Base-by-base conservation (phyloP, 2,797 vertebrate species). In the Danio albolineatus region DNA sequence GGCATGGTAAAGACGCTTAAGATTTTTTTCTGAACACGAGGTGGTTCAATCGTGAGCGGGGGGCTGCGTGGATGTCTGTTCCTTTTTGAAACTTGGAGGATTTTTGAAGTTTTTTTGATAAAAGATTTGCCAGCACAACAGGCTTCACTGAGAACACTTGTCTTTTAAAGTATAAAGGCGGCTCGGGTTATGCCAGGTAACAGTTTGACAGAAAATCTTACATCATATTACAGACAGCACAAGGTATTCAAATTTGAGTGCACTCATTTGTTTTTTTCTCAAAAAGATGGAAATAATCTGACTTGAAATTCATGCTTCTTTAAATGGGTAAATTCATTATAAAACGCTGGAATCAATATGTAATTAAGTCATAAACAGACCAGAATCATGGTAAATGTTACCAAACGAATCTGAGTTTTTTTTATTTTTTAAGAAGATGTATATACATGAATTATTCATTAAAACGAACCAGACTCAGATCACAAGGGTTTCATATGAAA, bases 41-140 rank as follows among this genome's bases (percentile, higher is more conserved):
- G 7, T 1, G 16, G 38, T 71, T 79, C 49, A 64, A 39, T 62
- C 48, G 10, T 72, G 67, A 79, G 46, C 9, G 4, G 54, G 62
- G 9, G 28, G 54, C 38, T 53, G 16, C 49, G 57, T 21, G 61
- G 54, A 70, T 49, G 54, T 56, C 61, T 65, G 19, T 56, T 44
- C 44, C 21, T 71, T 53, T 82, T 65, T 80, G 38, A 57, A 61
- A 72, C 73, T 43, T 14, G 6, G 17, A 83, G 46, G 59, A 28
- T 76, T 75, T 53, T 53, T 19, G 16, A 51, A 74, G 75, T 28
- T 17, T 14, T 17, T 81, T 86, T 83, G 82, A 62, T 80, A 9
- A 10, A 44, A 51, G 46, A 61, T 69, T 74, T 66, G 70, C 44
- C 43, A 60, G 77, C 57, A 77, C 71, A 46, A 14, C 49, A 49